These are phyloP conservation scores for Acanthosepion esculentum DNA, from an alignment of 2,888 invertebrate species.

Conservation along the genomic window DNA sequence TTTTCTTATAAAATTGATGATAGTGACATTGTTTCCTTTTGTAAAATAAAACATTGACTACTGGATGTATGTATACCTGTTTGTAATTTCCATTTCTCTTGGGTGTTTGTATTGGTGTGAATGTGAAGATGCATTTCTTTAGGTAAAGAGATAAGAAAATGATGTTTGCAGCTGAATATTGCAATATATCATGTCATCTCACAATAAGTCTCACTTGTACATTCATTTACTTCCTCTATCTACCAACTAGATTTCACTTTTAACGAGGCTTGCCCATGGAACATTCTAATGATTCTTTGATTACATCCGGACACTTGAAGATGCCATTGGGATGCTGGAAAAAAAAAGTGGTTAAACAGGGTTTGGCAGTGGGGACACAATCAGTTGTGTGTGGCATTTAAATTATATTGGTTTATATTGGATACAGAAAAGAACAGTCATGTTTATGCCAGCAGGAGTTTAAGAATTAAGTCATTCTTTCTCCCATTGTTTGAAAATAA, in stretches of 20 bases:
- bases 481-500: not conserved
- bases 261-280: not conserved
- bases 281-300: constrained; percentile 33
- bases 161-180: not conserved
- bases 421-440: not conserved
- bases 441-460: not conserved
- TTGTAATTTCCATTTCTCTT: not conserved
- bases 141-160: not conserved
- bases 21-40: not conserved
- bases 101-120: not conserved
- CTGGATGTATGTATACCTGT: not conserved
- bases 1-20: not conserved
- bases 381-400: not conserved
- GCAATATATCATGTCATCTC: not conserved
- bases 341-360: not conserved
- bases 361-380: not conserved
- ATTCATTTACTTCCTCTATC: constrained; percentile 12
- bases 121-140: not conserved
- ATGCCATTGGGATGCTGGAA: constrained; percentile 23
- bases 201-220: not conserved
- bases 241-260: not conserved
- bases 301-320: not conserved
- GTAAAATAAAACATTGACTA: not conserved
- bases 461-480: not conserved
- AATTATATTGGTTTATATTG: not conserved